Evolutionary conservation across 2,888 invertebrate species (phyloP).

Genomic region (Eulithis prunata): DNA sequence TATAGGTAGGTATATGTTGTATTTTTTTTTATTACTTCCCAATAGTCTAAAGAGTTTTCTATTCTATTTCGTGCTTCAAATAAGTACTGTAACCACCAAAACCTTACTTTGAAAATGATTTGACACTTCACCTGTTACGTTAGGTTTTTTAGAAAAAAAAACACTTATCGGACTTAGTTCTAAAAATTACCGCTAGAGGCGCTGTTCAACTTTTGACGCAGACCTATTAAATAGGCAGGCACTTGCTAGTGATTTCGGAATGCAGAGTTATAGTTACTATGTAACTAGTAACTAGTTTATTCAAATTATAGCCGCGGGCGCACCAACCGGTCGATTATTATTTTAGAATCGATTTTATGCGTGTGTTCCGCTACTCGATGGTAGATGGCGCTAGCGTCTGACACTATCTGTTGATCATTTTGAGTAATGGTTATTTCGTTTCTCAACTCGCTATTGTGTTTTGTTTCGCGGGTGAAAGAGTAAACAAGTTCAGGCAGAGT

Average conservation of each 20-base stretch:
- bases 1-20: too few species aligned
- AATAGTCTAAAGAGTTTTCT: too few species aligned
- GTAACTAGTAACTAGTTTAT: constrained; percentile 35
- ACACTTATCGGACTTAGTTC: constrained; percentile 14
- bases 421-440: background rate
- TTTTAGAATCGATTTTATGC: constrained; percentile 62
- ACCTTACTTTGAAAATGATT: too few species aligned
- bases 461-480: background rate
- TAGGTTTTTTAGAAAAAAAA: background rate
- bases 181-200: constrained; percentile 26
- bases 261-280: constrained; percentile 12
- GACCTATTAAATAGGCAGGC: background rate
- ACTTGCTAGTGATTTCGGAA: constrained; percentile 4
- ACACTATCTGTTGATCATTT: constrained; percentile 32
- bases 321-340: constrained; percentile 42
- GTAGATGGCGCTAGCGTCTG: constrained; percentile 67
- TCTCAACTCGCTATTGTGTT: background rate
- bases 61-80: too few species aligned
- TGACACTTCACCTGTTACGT: too few species aligned
- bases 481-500: too few species aligned
- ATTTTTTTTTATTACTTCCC: too few species aligned
- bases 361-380: constrained; percentile 64
- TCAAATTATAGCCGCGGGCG: constrained; percentile 61
- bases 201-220: constrained; percentile 22
- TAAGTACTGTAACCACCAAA: too few species aligned